Conservation (phyloP, 2,797 vertebrate genomes). For the Parotocinclus haroldoi region DNA sequence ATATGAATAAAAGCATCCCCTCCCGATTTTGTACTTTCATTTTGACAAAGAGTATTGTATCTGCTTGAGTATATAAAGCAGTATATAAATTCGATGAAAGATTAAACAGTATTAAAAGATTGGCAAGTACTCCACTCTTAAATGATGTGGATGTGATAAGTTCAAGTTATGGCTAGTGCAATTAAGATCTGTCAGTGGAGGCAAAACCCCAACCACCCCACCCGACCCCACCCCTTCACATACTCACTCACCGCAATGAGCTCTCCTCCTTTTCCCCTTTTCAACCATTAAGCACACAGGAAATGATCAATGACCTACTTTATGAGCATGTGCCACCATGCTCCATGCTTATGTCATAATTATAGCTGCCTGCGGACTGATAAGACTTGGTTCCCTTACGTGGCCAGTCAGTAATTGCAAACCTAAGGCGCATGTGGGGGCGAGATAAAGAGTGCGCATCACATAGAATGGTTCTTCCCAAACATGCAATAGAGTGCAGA, state of each 20-base stretch:
- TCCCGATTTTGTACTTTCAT: too few relatives aligned
- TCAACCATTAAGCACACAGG: constrained; percentile 18
- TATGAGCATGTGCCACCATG: constrained; percentile 15
- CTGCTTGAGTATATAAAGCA: too few relatives aligned
- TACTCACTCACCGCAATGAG: too few relatives aligned
- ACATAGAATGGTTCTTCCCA: constrained; percentile 17
- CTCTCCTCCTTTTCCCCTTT: constrained; percentile 14
- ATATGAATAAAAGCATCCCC: too few relatives aligned
- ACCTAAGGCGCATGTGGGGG: constrained; percentile 20
- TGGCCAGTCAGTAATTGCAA: constrained; percentile 7
- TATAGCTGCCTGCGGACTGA: constrained; percentile 28
- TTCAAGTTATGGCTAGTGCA: constrained; percentile 9
- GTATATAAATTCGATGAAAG: too few relatives aligned
- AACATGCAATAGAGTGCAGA: constrained; percentile 28
- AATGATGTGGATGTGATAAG: too few relatives aligned
- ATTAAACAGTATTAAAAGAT: too few relatives aligned
- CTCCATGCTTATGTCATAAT: constrained; percentile 30
- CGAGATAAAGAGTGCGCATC: constrained; percentile 36
- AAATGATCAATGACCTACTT: constrained; percentile 38
- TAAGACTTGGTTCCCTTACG: constrained; percentile 26
- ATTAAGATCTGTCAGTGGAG: constrained; percentile 28
- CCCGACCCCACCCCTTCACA: constrained; percentile 1
- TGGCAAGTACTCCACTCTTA: too few relatives aligned
- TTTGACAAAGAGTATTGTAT: too few relatives aligned
- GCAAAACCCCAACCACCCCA: too few relatives aligned